A percentile compares a stretch with the other conserved stretches of the same genome.
Conservation (phyloP, 2,888 invertebrate genomes). For the Choristoneura rosaceana region DNA sequence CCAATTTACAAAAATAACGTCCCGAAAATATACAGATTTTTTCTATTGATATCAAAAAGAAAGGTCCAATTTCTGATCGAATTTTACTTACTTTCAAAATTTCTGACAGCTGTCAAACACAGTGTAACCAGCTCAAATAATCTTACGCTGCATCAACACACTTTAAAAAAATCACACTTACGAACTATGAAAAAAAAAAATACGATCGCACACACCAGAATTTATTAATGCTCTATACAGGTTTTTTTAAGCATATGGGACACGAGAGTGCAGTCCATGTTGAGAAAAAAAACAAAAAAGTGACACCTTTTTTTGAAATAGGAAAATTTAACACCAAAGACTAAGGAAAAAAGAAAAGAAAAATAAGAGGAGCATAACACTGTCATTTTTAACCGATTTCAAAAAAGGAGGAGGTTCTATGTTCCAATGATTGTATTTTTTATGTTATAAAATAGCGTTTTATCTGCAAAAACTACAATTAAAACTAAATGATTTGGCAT, state of each 20-base stretch:
- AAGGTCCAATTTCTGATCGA: too few relatives aligned
- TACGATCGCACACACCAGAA: constrained; percentile 64
- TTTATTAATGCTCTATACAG: constrained; percentile 64
- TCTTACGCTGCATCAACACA: constrained; percentile 40
- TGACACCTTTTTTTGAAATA: background rate
- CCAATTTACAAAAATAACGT: too few relatives aligned
- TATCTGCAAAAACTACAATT: background rate
- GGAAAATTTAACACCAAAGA: background rate
- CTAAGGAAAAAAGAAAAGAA: background rate
- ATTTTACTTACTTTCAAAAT: background rate
- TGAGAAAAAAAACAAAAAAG: constrained; percentile 30
- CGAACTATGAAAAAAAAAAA: constrained; percentile 60
- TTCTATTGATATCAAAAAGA: too few relatives aligned
- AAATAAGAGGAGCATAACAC: background rate
- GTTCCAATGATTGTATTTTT: too few relatives aligned
- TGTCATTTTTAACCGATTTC: background rate
- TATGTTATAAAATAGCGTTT: background rate
- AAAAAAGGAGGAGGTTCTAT: too few relatives aligned
- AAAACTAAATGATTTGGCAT: background rate
- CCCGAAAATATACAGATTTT: too few relatives aligned
- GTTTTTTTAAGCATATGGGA: constrained; percentile 45
- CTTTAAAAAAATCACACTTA: constrained; percentile 75
- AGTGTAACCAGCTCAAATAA: background rate
- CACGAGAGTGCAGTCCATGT: constrained; percentile 47
- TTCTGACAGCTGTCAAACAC: background rate